Base-by-base conservation (phyloP, 2,888 invertebrate genomes). In the Cheiracanthium punctorium region DNA sequence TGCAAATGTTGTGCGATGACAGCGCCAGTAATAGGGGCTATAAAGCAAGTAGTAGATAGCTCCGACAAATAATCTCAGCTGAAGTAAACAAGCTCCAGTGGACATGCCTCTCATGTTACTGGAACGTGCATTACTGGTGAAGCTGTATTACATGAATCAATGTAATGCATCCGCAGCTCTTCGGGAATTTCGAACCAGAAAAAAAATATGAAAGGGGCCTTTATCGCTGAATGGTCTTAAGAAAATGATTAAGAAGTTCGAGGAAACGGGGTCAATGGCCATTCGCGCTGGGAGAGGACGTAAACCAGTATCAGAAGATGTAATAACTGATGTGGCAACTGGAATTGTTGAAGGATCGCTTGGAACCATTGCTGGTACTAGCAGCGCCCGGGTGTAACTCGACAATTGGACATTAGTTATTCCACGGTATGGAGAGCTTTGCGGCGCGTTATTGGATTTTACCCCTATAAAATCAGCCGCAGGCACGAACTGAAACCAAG, bases 171-270 rank as follows among this genome's bases (percentile, higher is more conserved):
- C 32, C 32, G 17, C 30, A 14, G 67, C 58, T 58, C 58, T 58
- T 58, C 24, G 24, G n/a, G 5, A 24, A 24, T 24, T 24, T 58
- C 1, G 58, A 58, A 24, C 24, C 24, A 20, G 58, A 7, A 1
- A 58, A 4, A 58, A 58, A 4, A 2, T 58, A 58, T 24, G 28
- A 12, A 64, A 64, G n/a, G 64, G 29, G n/a, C 67, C 30, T 30
- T 1, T 67, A n/a, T 67, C 32, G 17, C 1, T 17, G 8, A 67
- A 30, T 30, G 12, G 10, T n/a, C 7, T 67, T 8, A 67, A 30
- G n/a, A 17, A 32, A 12, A 17, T 67, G 30, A 30, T 67, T 67
- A 12, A 67, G 30, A 30, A 67, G 67, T 67, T 67, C n/a, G 67
- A 67, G 24, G 32, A 67, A 67, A 30, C 32, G 30, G 2, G n/a